Evolutionary conservation across 2,113 vertebrate genomes (phyloP).

Genomic region (Pelecanus crispus): DNA sequence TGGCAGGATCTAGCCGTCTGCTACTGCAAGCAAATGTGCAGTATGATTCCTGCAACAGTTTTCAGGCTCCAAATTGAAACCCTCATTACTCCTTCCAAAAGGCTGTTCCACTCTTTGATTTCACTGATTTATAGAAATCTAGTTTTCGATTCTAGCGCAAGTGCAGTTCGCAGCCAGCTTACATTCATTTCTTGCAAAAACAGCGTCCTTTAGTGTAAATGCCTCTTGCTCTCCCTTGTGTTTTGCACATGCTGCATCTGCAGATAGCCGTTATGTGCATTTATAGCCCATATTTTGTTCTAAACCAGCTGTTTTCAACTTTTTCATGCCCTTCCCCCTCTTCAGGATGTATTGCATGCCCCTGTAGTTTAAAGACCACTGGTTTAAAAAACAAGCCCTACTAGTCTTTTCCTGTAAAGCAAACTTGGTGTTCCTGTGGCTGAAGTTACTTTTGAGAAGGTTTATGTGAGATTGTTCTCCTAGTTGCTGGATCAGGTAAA

Average conservation of each 20-base stretch:
- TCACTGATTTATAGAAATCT: not conserved
- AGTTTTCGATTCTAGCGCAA: accelerated
- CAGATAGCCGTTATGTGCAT: not conserved
- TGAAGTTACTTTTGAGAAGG: not conserved
- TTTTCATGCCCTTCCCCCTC: not conserved
- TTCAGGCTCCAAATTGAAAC: not conserved
- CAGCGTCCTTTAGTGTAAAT: not conserved
- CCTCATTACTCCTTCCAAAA: not conserved
- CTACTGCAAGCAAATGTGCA: not conserved
- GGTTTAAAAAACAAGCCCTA: not conserved
- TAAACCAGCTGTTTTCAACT: not conserved
- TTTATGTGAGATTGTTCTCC: not conserved
- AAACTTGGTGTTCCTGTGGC: not conserved
- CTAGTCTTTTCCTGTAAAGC: not conserved
- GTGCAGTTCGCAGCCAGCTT: not conserved
- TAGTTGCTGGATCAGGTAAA: not conserved
- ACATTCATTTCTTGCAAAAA: not conserved
- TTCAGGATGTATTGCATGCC: not conserved
- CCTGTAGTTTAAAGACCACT: not conserved
- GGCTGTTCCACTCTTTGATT: not conserved
- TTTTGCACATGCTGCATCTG: not conserved
- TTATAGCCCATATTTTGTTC: not conserved
- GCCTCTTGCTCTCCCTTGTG: too few relatives aligned
- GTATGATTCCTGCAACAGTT: not conserved
- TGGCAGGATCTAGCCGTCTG: not conserved